Base-by-base conservation (phyloP, 2,113 vertebrate species). In the Podarcis raffonei region DNA sequence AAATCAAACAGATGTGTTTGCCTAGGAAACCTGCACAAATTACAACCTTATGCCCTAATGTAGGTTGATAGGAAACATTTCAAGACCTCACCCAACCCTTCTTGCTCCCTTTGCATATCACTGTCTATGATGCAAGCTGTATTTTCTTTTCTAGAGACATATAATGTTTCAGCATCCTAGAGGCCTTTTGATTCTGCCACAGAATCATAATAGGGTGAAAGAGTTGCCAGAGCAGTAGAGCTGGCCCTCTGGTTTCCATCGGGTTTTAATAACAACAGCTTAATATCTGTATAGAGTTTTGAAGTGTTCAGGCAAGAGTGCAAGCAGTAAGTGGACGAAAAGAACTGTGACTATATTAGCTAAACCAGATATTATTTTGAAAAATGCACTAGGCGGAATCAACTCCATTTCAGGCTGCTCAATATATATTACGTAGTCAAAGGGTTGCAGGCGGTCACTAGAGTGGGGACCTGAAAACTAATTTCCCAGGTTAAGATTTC, bases 401-500 rank as follows among this genome's bases (percentile, higher is more conserved):
- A 53, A 32, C 30, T 27, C 71, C 48, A 37, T 59, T 76, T 76
- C 62, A 30, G 3, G 32, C 27, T 53, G 8, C 53, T 32, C 59
- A 37, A 66, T 42, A 35, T 16, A 53, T 27, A 78, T 57, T 37
- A 35, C 5, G 22, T 30, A 48, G 62, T 53, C 48, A 53, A 37
- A 20, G 72, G 59, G 72, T 78, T 77, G 57, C 22, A 89, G 59
- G 30, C 59, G 12, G 37, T 69, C 23, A 83, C 59, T 57, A 88
- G 48, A 35, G 53, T 8, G 39, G 39, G n/a, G 42, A 5, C 65
- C 83, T 30, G 89, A 91, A 90, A 84, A 74, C 88, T 37, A 77
- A 81, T 90, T 75, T 76, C 89, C 53, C 3, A 0, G 32, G 59
- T 22, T 48, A 91, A 79, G 37, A 48, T 53, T 30, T 23, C 62